A percentile compares a stretch with the other conserved stretches of the same genome.
phyloP scores from a whole-genome alignment of 2,113 vertebrate genomes.

The Epinephelus fuscoguttatus region DNA sequence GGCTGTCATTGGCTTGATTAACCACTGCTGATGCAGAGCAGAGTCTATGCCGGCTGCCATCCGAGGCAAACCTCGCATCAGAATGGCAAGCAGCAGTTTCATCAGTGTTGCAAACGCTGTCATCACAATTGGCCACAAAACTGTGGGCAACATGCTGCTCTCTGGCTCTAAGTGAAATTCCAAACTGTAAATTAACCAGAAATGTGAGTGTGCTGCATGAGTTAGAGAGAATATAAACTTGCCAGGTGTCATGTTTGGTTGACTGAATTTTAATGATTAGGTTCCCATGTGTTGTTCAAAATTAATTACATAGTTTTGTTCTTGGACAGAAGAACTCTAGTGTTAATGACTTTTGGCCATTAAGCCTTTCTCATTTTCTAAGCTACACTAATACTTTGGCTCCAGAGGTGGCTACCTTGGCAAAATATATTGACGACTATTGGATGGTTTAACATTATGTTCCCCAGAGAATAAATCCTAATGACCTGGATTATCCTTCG shows the following conservation, averaged over 20 bases:
- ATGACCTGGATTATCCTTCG: neutral
- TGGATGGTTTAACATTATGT: neutral
- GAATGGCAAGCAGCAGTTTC: constrained; percentile 48
- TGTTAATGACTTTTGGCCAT: constrained; percentile 13
- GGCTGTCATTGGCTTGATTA: constrained; percentile 43
- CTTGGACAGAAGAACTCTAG: neutral
- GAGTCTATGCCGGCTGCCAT: constrained; percentile 32
- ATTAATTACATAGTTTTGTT: constrained; percentile 10
- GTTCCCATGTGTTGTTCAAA: constrained; percentile 22
- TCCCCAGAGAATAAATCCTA: neutral
- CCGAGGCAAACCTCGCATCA: constrained; percentile 37
- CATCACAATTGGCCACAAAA: constrained; percentile 45
- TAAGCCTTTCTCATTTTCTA: neutral
- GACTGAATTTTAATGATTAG: constrained; percentile 18
- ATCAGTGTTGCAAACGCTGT: constrained; percentile 54
- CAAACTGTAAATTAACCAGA: constrained; percentile 49
- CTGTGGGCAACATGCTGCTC: constrained; percentile 36
- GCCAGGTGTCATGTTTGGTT: constrained; percentile 26
- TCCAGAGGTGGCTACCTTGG: neutral
- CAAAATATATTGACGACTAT: neutral
- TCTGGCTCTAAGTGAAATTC: constrained; percentile 39
- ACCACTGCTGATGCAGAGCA: constrained; percentile 56
- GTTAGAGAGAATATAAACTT: constrained; percentile 10
- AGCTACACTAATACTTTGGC: neutral
- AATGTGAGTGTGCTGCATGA: constrained; percentile 6